Evolutionary conservation across 2,888 invertebrate species (phyloP).

Genomic region (Acanthococcus lagerstroemiae): DNA sequence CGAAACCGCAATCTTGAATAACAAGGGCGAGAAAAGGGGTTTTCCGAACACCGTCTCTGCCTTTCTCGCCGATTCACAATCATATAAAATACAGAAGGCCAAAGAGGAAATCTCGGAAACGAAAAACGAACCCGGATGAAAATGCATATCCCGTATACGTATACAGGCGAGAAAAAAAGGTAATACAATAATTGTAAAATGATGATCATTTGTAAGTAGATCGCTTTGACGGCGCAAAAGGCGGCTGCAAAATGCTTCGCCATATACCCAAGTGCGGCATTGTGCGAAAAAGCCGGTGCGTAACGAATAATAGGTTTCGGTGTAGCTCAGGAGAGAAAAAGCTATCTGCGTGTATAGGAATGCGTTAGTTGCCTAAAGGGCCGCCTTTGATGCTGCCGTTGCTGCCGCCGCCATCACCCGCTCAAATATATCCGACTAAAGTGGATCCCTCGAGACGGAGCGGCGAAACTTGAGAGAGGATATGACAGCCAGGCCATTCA

Average conservation of each 20-base stretch:
- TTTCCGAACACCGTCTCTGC: neutral
- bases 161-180: neutral
- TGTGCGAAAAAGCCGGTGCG: constrained; percentile 2
- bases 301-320: constrained; percentile 11
- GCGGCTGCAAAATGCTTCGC: neutral
- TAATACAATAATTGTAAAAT: constrained; percentile 11
- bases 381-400: too few relatives aligned
- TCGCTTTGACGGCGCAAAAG: neutral
- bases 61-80: too few relatives aligned
- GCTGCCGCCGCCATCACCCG: too few relatives aligned
- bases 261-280: constrained; percentile 2
- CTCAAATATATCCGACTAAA: constrained; percentile 9
- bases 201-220: constrained; percentile 15
- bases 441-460: constrained; percentile 27
- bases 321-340: constrained; percentile 3
- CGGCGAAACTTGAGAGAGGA: constrained; percentile 13
- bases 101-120: neutral
- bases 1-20: neutral
- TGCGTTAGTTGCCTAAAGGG: constrained; percentile 15
- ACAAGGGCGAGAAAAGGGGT: neutral
- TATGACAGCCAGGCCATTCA: constrained; percentile 29
- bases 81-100: too few relatives aligned
- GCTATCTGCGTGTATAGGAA: neutral
- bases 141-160: neutral
- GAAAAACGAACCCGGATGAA: neutral